Evolutionary conservation across 2,888 invertebrate species (phyloP).

Genomic region (Yponomeuta sedellus): DNA sequence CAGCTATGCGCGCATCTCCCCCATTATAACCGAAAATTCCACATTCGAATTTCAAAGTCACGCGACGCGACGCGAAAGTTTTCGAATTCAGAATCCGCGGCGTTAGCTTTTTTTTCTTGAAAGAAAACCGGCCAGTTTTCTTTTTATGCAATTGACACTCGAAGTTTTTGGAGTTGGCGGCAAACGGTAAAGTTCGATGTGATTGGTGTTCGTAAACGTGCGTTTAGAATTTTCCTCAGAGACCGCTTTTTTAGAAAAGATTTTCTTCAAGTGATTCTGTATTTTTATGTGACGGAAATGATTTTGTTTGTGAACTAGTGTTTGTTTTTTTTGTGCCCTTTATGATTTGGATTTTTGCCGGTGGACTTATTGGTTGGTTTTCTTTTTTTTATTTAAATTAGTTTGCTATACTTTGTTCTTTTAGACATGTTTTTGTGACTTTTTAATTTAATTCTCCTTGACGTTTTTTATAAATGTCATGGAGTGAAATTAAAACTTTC

Average conservation of each 20-base stretch:
- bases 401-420: conserved; percentile 21
- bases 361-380: conserved; percentile 71
- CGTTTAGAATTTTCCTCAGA: conserved; percentile 60
- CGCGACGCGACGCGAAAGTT: conserved; percentile 62
- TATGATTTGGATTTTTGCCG: conserved; percentile 71
- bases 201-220: conserved; percentile 59
- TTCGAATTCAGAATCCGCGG: conserved; percentile 36
- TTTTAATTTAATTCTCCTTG: neutral
- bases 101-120: conserved; percentile 25
- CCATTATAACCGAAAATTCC: conserved; percentile 68
- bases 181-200: conserved; percentile 68
- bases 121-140: conserved; percentile 13
- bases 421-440: conserved; percentile 3
- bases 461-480: neutral
- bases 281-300: conserved; percentile 50
- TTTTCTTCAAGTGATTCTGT: conserved; percentile 43
- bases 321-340: conserved; percentile 72
- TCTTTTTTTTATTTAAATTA: conserved; percentile 35
- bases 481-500: neutral
- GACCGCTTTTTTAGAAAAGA: conserved; percentile 40
- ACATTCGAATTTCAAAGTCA: conserved; percentile 50
- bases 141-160: conserved; percentile 26
- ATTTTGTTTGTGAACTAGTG: conserved; percentile 46
- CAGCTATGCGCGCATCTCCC: conserved; percentile 75
- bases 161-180: conserved; percentile 52